A percentile compares a stretch with the other conserved stretches of the same genome.
Evolutionary conservation across 1,140 invertebrate genomes (phyloP).

Genomic region (Tigriopus japonicus): DNA sequence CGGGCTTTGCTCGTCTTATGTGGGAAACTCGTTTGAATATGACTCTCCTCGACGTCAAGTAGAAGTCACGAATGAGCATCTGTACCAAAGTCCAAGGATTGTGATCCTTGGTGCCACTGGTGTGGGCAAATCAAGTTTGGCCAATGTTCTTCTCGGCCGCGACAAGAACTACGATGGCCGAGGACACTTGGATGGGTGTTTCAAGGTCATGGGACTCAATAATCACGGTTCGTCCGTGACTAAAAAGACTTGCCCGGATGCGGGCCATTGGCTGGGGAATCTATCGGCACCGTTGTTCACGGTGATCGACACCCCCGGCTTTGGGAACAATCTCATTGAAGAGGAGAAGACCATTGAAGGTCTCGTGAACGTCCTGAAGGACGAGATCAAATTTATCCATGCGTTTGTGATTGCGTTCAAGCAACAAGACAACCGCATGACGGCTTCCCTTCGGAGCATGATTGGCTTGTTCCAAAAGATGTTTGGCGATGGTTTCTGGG

Average conservation of each 20-base stretch:
- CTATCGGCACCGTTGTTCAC: constrained; percentile 2
- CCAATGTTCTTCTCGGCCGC: background rate
- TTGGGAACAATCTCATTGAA: constrained; percentile 7
- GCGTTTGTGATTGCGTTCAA: constrained; percentile 12
- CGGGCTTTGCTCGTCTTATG: no score
- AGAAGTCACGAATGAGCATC: background rate
- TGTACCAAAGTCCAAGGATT: constrained; percentile 7
- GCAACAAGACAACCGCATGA: constrained; percentile 13
- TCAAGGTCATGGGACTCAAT: constrained; percentile 9
- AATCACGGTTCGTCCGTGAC: constrained; percentile 6
- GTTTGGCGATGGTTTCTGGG: constrained; percentile 14
- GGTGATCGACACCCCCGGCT: constrained; percentile 13
- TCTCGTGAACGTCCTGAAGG: constrained; percentile 10
- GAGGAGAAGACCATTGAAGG: constrained; percentile 13
- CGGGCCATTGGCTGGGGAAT: constrained; percentile 6
- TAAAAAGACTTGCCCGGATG: constrained; percentile 7
- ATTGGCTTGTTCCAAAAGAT: constrained; percentile 10
- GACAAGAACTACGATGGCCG: constrained; percentile 5
- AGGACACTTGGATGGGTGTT: constrained; percentile 3
- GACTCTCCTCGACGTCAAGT: background rate
- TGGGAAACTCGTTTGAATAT: no score
- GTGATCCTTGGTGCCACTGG: constrained; percentile 12
- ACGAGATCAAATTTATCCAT: constrained; percentile 13
- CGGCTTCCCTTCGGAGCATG: constrained; percentile 6
- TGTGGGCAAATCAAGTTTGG: constrained; percentile 8